A percentile compares a stretch with the other conserved stretches of the same genome.
Evolutionary conservation across 2,797 vertebrate species (phyloP).

Genomic region (Leuciscus waleckii): DNA sequence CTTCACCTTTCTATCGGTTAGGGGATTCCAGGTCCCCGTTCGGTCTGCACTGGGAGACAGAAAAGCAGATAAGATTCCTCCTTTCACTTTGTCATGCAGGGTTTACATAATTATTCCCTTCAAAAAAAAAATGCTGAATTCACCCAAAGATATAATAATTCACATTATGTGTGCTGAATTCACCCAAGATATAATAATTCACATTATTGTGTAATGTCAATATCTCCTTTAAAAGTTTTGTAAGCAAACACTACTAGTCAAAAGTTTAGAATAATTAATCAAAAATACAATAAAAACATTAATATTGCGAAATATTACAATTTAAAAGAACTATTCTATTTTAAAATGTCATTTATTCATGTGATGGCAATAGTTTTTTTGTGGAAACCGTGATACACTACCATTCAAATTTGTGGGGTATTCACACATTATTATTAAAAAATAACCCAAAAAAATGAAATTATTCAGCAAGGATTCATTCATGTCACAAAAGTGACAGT

Average conservation of each 20-base stretch:
- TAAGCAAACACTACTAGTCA: not conserved
- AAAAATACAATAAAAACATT: not conserved
- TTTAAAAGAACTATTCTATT: not conserved
- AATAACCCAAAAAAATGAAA: too few relatives aligned
- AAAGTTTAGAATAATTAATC: not conserved
- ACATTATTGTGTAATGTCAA: not conserved
- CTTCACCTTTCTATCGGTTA: conserved; percentile 69
- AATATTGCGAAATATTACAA: not conserved
- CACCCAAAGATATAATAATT: not conserved
- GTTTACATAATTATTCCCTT: conserved; percentile 14
- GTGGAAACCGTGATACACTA: too few relatives aligned
- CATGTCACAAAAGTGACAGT: not conserved
- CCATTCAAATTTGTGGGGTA: too few relatives aligned
- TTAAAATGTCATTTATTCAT: not conserved
- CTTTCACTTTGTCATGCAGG: conserved; percentile 67
- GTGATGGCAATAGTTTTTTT: not conserved
- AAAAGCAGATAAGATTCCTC: conserved; percentile 75
- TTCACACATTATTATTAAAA: too few relatives aligned
- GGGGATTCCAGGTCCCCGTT: conserved; percentile 66
- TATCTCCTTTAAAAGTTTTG: not conserved
- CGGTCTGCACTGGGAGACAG: conserved; percentile 63
- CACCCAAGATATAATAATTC: not conserved
- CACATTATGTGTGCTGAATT: not conserved
- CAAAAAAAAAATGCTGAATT: not conserved
- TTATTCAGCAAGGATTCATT: not conserved